phyloP scores from a whole-genome alignment of 2,113 vertebrate genomes.

The Hydrochoerus hydrochaeris region DNA sequence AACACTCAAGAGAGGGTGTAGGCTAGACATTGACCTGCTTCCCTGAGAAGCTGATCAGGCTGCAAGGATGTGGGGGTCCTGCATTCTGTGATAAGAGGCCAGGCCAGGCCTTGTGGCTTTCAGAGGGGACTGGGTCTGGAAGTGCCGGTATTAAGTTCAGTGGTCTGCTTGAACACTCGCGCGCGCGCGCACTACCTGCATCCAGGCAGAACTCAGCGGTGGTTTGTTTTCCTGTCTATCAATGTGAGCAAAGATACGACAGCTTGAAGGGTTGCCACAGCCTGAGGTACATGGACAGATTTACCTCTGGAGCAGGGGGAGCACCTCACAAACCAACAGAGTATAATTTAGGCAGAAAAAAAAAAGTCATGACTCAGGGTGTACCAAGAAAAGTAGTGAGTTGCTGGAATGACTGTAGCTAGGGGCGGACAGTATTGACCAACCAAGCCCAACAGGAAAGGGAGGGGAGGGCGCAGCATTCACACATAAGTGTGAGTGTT shows the following conservation, averaged over 20 bases:
- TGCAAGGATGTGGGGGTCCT: not conserved
- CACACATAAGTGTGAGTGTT: not conserved
- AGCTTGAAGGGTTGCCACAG: not conserved
- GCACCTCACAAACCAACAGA: not conserved
- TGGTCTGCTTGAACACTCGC: not conserved
- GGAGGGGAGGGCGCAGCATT: not conserved
- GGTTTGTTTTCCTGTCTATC: not conserved
- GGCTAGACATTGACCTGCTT: not conserved
- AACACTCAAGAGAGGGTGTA: not conserved
- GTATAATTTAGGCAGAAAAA: not conserved
- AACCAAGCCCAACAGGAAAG: not conserved
- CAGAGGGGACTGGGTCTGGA: not conserved
- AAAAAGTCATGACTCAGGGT: not conserved
- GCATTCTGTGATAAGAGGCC: not conserved
- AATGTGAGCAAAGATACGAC: not conserved
- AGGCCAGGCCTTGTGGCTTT: not conserved
- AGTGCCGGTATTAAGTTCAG: not conserved
- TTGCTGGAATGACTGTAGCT: not conserved
- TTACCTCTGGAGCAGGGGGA: not conserved
- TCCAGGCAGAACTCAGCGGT: not conserved
- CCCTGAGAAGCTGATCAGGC: not conserved
- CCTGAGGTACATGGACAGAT: not conserved
- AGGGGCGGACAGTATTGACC: not conserved
- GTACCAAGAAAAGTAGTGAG: not conserved
- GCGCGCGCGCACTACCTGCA: not conserved